Evolutionary conservation across 1,140 invertebrate species (phyloP), one percentile per base, ranked within the genome.

Genomic region (Leptinotarsa texana): DNA sequence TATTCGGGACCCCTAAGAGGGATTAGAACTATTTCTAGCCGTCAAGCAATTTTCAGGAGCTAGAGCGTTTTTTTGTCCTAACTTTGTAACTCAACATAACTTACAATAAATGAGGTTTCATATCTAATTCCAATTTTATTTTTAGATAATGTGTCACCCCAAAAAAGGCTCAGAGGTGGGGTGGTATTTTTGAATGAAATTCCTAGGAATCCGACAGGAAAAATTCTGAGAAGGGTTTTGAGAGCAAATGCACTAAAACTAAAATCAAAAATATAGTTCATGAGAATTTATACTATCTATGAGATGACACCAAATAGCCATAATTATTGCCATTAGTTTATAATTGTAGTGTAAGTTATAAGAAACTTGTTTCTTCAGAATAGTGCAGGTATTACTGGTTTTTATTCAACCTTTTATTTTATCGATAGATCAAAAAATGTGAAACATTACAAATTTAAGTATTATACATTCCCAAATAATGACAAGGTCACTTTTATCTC

Each of bases 101-200:
- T 33, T 33, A 33, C 33, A 33, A 33, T 33, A 2, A 33, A 33
- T 33, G 6, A 11, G 33, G 33, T 33, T 33, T 33, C 6, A 33
- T 8, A 33, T 33, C 33, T 42, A 42, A 42, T 42, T 42, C 33
- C 33, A 3, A 69, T 74, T 67, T 67, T 78, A 48, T 62, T 75
- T 79, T 57, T 62, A 80, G 81, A 81, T 79, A 73, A 76, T 24
- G 70, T 82, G 13, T 81, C 79, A 15, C 73, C 74, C 15, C 79
- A 80, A 13, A 90, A 90, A 82, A 84, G 84, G 67, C 82, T 90
- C 62, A 85, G 88, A 72, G 92, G 91, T 4, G 91, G 91, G 3
- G 87, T 93, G 8, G 86, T 87, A 74, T 92, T 93, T 77, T 77
- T 92, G 1, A 83, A 89, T 3, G 85, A 87, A 80, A 91, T 93